Percentiles rank a stretch among this genome's conserved stretches.
Evolutionary conservation across 2,797 vertebrate species (phyloP).

Genomic region (Tenualosa thibaudeaui): DNA sequence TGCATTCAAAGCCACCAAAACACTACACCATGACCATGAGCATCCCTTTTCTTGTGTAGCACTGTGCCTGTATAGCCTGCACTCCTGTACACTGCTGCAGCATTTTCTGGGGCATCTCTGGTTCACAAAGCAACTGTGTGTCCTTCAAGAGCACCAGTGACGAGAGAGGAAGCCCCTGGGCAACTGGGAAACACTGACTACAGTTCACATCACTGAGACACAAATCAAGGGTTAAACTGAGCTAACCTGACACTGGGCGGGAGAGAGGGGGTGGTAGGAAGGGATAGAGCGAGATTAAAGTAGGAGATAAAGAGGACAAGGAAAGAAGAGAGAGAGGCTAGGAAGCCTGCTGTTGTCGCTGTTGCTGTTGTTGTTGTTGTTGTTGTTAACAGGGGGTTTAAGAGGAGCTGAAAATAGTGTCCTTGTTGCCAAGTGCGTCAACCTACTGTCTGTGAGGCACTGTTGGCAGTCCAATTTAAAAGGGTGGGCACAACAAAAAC

Average conservation of each 20-base stretch:
- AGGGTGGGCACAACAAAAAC: not conserved
- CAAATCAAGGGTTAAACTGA: slow-evolving; percentile 37
- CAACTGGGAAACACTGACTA: not conserved
- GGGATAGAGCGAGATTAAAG: slow-evolving; percentile 8
- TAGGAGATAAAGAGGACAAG: not conserved
- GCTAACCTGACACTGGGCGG: slow-evolving; percentile 32
- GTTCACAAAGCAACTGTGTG: slow-evolving; percentile 24
- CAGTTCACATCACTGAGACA: not conserved
- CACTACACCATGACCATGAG: not conserved
- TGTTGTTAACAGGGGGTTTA: not conserved
- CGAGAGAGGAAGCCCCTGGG: not conserved
- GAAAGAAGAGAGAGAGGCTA: not conserved
- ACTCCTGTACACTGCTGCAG: not conserved
- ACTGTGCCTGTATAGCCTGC: not conserved
- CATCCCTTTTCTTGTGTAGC: not conserved
- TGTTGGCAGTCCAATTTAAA: not conserved
- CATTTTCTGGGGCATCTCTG: not conserved
- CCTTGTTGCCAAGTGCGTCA: not conserved
- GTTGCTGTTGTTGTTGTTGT: not conserved
- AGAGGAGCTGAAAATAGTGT: not conserved
- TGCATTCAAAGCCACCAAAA: not conserved
- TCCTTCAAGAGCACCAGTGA: not conserved
- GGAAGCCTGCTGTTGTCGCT: not conserved
- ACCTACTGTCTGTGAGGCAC: not conserved
- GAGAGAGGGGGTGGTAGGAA: not conserved